phyloP scores from a whole-genome alignment of 30 jellyfish, hydroid and myxozoan genomes.

The Euphysa ruthae region DNA sequence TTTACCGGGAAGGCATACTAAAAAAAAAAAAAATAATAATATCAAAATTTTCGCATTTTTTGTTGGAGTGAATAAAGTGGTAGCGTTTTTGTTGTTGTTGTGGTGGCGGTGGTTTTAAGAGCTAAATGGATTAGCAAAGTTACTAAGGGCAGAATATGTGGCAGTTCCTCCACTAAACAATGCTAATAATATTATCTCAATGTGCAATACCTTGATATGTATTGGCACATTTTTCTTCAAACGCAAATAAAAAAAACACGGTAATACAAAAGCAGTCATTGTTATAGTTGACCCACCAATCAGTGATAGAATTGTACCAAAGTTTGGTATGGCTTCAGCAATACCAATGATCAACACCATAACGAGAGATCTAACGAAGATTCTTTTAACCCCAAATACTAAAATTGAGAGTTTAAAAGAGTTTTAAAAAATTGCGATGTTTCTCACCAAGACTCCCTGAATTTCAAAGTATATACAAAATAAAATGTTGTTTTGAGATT shows the following conservation, averaged over 20 bases:
- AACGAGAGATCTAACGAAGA: slow-evolving; percentile 35
- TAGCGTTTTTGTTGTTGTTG: too few species aligned
- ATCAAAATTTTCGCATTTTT: too few species aligned
- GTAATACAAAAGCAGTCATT: slow-evolving; percentile 76
- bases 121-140: slow-evolving; percentile 32
- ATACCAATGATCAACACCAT: slow-evolving; percentile 47
- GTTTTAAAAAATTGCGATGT: too few species aligned
- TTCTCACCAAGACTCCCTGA: too few species aligned
- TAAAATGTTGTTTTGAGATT: too few species aligned
- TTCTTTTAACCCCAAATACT: slow-evolving; percentile 79
- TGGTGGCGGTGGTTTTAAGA: too few species aligned
- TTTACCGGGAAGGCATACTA: too few species aligned
- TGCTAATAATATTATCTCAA: slow-evolving; percentile 57
- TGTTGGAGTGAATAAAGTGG: too few species aligned
- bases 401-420: not conserved
- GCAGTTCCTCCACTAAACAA: slow-evolving; percentile 65
- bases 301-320: slow-evolving; percentile 60
- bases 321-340: slow-evolving; percentile 85
- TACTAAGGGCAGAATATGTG: slow-evolving; percentile 57
- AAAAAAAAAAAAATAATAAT: too few species aligned
- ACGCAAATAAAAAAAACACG: slow-evolving; percentile 51
- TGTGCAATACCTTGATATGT: slow-evolving; percentile 46
- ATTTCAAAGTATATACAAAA: too few species aligned
- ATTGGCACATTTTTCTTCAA: slow-evolving; percentile 37
- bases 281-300: slow-evolving; percentile 96